Conservation (phyloP, 2,113 vertebrate genomes). For the Chelonoidis abingdonii region DNA sequence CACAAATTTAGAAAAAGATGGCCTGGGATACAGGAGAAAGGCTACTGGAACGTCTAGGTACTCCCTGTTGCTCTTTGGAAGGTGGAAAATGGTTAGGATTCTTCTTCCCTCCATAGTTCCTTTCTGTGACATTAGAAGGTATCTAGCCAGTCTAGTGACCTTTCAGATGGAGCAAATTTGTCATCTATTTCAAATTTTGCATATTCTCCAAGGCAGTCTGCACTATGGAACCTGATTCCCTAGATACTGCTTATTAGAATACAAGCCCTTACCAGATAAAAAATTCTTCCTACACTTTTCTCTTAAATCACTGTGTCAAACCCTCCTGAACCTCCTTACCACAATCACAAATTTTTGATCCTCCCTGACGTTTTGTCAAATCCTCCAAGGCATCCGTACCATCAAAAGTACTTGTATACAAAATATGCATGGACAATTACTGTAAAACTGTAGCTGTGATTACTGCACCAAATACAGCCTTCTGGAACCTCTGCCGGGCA, state of each 20-base stretch:
- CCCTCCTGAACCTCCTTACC: background rate
- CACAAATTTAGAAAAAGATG: background rate
- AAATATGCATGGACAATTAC: background rate
- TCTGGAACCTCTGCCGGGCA: background rate
- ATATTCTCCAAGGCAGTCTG: background rate
- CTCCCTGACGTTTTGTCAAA: background rate
- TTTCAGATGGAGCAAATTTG: background rate
- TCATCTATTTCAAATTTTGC: background rate
- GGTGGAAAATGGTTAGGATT: background rate
- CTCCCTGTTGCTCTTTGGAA: background rate
- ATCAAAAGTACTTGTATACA: background rate
- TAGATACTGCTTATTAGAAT: background rate
- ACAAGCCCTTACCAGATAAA: background rate
- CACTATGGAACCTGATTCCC: accelerated
- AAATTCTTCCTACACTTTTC: background rate
- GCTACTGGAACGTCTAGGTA: background rate
- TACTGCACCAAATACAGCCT: background rate
- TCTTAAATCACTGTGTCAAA: background rate
- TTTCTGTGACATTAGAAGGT: background rate
- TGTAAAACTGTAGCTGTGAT: background rate
- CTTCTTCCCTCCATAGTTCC: background rate
- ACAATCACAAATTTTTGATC: accelerated
- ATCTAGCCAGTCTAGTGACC: background rate
- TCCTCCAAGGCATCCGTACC: background rate
- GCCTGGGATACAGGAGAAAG: background rate